Base-by-base conservation (phyloP, 1,140 invertebrate species). In the Caenorhabditis latens region DNA sequence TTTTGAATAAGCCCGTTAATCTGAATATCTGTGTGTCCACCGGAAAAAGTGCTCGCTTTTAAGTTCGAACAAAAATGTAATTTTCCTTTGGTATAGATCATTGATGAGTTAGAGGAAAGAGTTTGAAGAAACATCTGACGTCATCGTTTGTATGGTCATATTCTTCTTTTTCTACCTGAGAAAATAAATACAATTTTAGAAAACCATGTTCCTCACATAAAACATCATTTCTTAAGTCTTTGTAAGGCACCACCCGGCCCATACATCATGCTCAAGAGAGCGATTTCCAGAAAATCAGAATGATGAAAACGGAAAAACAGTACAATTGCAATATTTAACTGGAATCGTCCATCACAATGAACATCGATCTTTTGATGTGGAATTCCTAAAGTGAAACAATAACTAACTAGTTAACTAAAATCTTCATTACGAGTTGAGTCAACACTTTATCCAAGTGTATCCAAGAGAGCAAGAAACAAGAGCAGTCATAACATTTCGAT, bases 281-380 rank as follows among this genome's bases (percentile, higher is more conserved):
- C 11, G 8, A 67, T 42, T 67, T 40, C 43, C 65, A 43, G 65
- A 43, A 67, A 67, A 46, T 43, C n/a, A n/a, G n/a, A n/a, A n/a
- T n/a, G n/a, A n/a, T n/a, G n/a, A n/a, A n/a, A n/a, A n/a, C n/a
- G n/a, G n/a, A n/a, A n/a, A n/a, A n/a, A n/a, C n/a, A n/a, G n/a
- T n/a, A n/a, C n/a, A n/a, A n/a, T n/a, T n/a, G n/a, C n/a, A n/a
- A n/a, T n/a, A n/a, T 16, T 42, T 67, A 7, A 43, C 19, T 9
- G 65, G 65, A 67, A 67, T 67, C 65, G 14, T 43, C 16, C 65
- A 67, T 67, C 14, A 67, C 65, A 46, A 67, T 67, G 9, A 67
- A 67, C 65, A 67, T 67, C 9, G 65, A 46, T 43, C 42, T 14
- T 19, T 67, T 67, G 9, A 67, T 67, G 42, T 67, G 65, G 40